A percentile compares a stretch with the other conserved stretches of the same genome.
These are phyloP conservation scores for Empidonax alnorum DNA, from an alignment of 2,113 vertebrate genomes.

Conservation along the genomic window DNA sequence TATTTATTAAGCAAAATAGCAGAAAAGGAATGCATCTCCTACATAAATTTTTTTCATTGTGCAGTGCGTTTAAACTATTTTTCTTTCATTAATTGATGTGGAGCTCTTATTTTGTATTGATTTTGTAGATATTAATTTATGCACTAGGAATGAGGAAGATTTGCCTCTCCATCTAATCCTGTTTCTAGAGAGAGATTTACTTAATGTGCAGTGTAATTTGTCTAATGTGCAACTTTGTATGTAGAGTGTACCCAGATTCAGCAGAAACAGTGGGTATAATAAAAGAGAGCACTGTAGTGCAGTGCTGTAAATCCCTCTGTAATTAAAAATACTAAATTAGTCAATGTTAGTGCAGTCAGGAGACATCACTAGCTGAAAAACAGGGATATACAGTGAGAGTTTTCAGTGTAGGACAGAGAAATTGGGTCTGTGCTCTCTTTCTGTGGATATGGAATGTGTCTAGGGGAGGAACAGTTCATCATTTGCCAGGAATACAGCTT, in stretches of 20 bases:
- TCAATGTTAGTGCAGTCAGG: constrained; percentile 9
- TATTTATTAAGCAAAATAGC: constrained; percentile 44
- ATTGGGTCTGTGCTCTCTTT: neutral
- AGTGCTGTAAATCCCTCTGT: constrained; percentile 46
- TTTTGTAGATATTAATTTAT: constrained; percentile 56
- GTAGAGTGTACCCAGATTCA: constrained; percentile 15
- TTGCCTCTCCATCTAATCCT: constrained; percentile 53
- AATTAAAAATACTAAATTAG: constrained; percentile 56
- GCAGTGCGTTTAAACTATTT: neutral
- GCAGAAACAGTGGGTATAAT: constrained; percentile 18
- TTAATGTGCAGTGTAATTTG: constrained; percentile 62
- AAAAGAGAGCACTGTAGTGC: constrained; percentile 9
- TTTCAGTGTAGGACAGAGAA: neutral
- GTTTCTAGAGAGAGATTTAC: constrained; percentile 61
- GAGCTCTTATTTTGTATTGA: constrained; percentile 24
- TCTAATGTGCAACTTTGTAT: constrained; percentile 60
- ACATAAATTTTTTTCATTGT: neutral
- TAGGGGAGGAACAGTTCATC: neutral
- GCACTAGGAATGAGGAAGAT: constrained; percentile 31
- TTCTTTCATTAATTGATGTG: neutral
- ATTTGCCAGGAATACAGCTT: neutral
- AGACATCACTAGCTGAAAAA: neutral
- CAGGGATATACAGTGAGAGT: neutral
- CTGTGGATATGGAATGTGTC: neutral
- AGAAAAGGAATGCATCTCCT: constrained; percentile 7